phyloP scores from a whole-genome alignment of 2,888 invertebrate genomes.

The Panopea generosa region DNA sequence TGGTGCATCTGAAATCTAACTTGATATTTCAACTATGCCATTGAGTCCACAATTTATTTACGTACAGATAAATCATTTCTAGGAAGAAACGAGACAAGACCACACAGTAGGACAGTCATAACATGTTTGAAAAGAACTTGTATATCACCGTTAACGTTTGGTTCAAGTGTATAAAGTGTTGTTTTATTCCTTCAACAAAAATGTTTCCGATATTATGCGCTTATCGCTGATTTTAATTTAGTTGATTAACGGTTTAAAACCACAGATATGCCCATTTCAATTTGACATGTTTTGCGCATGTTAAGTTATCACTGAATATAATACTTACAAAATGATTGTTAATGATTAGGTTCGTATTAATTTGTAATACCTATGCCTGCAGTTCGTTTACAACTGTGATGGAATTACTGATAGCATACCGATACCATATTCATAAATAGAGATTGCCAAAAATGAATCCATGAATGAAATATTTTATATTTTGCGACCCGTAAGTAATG shows the following conservation, averaged over 20 bases:
- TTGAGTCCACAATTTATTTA: no score
- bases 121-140: no score
- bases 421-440: not conserved
- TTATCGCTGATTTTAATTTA: conserved; percentile 1
- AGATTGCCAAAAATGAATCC: conserved; percentile 25
- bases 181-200: conserved; percentile 6
- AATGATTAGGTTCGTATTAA: no score
- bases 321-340: no score
- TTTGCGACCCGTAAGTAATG: conserved; percentile 17
- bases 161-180: no score
- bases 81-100: not conserved
- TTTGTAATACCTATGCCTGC: no score
- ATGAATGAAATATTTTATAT: conserved; percentile 41
- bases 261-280: not conserved
- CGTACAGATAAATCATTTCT: not conserved
- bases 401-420: conserved; percentile 5
- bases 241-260: not conserved
- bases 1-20: no score
- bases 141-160: no score
- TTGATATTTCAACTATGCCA: no score
- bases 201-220: not conserved
- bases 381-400: conserved; percentile 5
- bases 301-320: not conserved
- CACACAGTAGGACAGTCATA: conserved; percentile 2
- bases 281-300: conserved; percentile 6